Evolutionary conservation across 2,888 invertebrate species (phyloP), one percentile per base, ranked within the genome.

Genomic region (Plagodis dolabraria): DNA sequence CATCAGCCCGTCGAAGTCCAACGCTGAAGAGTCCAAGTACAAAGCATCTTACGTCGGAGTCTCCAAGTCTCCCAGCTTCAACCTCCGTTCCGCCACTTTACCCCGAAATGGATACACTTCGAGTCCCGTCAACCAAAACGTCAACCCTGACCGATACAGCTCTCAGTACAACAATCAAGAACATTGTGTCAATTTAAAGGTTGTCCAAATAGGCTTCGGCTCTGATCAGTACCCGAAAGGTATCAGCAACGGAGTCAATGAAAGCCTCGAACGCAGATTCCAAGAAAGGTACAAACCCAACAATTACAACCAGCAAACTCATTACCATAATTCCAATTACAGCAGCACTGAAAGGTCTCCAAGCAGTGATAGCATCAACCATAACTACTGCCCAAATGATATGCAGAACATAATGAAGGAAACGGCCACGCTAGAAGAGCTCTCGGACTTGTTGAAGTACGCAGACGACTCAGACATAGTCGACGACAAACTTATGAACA

Each of bases 401-500:
- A 88, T 90, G 87, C 92, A 87, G 66, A 92, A 84, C 60, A 83
- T 89, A 33, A 87, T 87, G 79, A 83, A 87, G 78, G 94, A 91
- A 77, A 94, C 94, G 53, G 94, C 94, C 42, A 96, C 95, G 53
- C 82, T 96, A 43, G 96, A 96, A 69, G 96, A 96, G 77, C 85
- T 96, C 0, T 96, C 96, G 5, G 96, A 96, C 82, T 86, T 96
- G 2, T 84, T 96, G 57, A 94, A 95, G 69, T 96, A 96, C 73
- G 96, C 96, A 42, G 97, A 97, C 70, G 96, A 96, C 78, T 95
- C 96, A 36, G 95, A 94, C 53, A 94, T 93, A 65, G 85, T 88
- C 8, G 92, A 93, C 43, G 92, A 93, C 33, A 93, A 93, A 74
- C 77, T 87, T n/a, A 86, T 92, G 79, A 93, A 91, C 67, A 92